Percentiles rank a stretch among this genome's conserved stretches.
Evolutionary conservation across 2,113 vertebrate genomes (phyloP).

Genomic region (Sander lucioperca): DNA sequence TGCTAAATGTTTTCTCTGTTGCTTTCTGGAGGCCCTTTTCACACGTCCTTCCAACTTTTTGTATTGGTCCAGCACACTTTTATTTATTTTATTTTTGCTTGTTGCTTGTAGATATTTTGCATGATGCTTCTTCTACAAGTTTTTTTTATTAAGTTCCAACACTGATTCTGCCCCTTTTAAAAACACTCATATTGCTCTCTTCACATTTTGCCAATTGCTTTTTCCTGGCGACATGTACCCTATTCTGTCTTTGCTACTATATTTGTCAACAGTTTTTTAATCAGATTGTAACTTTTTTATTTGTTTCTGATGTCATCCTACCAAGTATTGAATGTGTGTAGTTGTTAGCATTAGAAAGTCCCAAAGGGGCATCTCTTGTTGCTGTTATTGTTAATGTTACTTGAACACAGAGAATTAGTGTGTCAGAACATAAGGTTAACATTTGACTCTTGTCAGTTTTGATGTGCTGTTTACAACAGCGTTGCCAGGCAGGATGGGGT

Average conservation of each 20-base stretch:
- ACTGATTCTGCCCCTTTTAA: not conserved
- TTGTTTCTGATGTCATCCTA: not conserved
- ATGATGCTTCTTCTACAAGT: not conserved
- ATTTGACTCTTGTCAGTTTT: constrained; percentile 27
- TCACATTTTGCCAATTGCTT: not conserved
- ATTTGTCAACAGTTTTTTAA: constrained; percentile 13
- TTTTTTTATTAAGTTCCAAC: not conserved
- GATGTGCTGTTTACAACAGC: constrained; percentile 24
- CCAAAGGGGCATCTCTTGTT: not conserved
- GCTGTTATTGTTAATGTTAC: constrained; percentile 7
- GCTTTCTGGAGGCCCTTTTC: not conserved
- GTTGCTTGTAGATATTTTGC: constrained; percentile 6
- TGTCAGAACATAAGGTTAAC: constrained; percentile 6
- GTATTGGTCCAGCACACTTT: not conserved
- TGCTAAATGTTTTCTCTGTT: not conserved
- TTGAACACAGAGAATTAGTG: constrained; percentile 9
- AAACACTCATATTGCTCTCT: constrained; percentile 1
- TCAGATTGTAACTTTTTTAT: constrained; percentile 14
- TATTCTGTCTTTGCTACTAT: not conserved
- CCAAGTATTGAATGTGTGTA: not conserved
- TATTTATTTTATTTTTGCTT: not conserved
- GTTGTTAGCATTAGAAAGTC: constrained; percentile 4
- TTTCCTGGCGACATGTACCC: not conserved
- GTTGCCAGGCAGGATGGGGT: constrained; percentile 19
- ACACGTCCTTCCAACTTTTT: not conserved